phyloP scores from a whole-genome alignment of 2,113 vertebrate genomes.

The Caranx melampygus region DNA sequence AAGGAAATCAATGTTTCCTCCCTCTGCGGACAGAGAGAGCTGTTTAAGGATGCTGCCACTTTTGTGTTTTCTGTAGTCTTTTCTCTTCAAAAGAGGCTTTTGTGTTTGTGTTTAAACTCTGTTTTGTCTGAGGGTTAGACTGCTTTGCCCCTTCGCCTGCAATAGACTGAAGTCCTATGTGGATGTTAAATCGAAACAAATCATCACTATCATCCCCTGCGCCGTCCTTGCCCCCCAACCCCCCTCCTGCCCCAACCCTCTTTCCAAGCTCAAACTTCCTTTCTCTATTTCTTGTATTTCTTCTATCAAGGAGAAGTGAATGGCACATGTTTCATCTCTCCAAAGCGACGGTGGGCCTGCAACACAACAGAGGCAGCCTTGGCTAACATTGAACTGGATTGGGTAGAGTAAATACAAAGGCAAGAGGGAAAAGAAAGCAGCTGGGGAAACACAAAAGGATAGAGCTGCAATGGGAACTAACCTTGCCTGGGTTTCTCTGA shows the following conservation, averaged over 20 bases:
- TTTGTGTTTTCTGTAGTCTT: conserved; percentile 46
- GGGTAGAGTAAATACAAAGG: conserved; percentile 77
- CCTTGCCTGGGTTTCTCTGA: conserved; percentile 77
- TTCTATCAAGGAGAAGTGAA: conserved; percentile 74
- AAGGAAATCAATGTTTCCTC: conserved; percentile 74
- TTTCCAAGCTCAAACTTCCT: conserved; percentile 53
- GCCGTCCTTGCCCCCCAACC: conserved; percentile 36
- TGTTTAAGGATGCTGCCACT: conserved; percentile 52
- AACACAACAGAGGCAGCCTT: conserved; percentile 68
- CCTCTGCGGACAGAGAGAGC: conserved; percentile 52
- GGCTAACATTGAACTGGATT: conserved; percentile 72
- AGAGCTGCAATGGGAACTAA: conserved; percentile 78
- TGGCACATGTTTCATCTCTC: conserved; percentile 74
- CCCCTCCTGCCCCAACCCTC: neutral
- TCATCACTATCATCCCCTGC: conserved; percentile 48
- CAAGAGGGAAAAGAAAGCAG: conserved; percentile 73
- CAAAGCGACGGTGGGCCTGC: conserved; percentile 67
- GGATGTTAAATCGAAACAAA: conserved; percentile 74
- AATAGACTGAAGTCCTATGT: conserved; percentile 58
- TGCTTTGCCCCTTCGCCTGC: conserved; percentile 52
- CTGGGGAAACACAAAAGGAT: conserved; percentile 74
- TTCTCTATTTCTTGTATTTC: conserved; percentile 53
- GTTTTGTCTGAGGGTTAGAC: conserved; percentile 41
- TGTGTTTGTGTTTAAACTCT: conserved; percentile 54
- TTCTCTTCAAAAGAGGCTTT: conserved; percentile 57